phyloP scores from a whole-genome alignment of 2,888 invertebrate genomes.

The Lordiphosa fenestrarum region DNA sequence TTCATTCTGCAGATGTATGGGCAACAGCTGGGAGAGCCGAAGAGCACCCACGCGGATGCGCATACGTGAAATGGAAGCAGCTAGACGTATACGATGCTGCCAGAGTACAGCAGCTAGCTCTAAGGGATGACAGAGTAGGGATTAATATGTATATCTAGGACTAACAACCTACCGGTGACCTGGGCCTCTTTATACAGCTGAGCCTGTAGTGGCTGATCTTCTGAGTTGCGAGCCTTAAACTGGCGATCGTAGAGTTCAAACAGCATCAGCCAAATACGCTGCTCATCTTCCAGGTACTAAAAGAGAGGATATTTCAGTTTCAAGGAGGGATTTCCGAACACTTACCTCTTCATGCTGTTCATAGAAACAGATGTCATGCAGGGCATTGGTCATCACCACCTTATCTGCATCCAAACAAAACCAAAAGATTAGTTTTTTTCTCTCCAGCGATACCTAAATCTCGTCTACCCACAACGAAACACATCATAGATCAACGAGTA shows the following conservation, averaged over 20 bases:
- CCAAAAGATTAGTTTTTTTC: too few species aligned
- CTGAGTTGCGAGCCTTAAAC: slow-evolving; percentile 79
- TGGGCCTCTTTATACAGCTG: slow-evolving; percentile 71
- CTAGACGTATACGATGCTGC: slow-evolving; percentile 85
- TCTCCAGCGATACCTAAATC: too few species aligned
- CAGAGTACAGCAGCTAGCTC: slow-evolving; percentile 85
- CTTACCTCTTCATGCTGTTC: slow-evolving; percentile 72
- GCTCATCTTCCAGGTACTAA: slow-evolving; percentile 76
- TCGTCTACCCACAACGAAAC: slow-evolving; percentile 81
- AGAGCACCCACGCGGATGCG: slow-evolving; percentile 88
- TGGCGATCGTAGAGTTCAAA: slow-evolving; percentile 82
- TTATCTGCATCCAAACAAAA: slow-evolving; percentile 78
- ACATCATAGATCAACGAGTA: slow-evolving; percentile 83
- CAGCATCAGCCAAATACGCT: slow-evolving; percentile 82
- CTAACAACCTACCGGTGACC: slow-evolving; percentile 61
- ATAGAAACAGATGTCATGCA: slow-evolving; percentile 81
- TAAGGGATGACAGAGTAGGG: slow-evolving; percentile 28
- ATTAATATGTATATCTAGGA: too few species aligned
- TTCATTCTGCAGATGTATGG: slow-evolving; percentile 87
- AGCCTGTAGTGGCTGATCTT: slow-evolving; percentile 62
- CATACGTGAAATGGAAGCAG: slow-evolving; percentile 88
- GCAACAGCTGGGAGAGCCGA: slow-evolving; percentile 85
- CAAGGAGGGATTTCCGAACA: not conserved
- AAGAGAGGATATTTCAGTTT: too few species aligned
- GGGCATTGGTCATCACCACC: slow-evolving; percentile 80